A percentile compares a stretch with the other conserved stretches of the same genome.
Conservation (phyloP, 2,888 invertebrate genomes). For the Dyspetes luteomarginatus region DNA sequence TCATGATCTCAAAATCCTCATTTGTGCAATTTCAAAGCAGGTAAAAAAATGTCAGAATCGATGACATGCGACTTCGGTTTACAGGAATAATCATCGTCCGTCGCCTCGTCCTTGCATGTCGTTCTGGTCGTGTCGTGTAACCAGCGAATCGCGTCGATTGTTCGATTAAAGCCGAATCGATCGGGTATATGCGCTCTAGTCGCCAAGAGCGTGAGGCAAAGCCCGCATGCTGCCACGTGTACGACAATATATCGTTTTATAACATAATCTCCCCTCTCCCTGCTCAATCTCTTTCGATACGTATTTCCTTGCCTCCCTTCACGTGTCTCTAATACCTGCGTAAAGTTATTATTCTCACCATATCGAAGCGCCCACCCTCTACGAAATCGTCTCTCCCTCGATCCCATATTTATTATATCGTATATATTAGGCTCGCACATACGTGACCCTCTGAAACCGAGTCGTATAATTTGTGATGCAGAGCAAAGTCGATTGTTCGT, state of each 20-base stretch:
- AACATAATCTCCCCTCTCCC: background rate
- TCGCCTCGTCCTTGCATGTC: no score
- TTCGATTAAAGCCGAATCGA: slow-evolving; percentile 50
- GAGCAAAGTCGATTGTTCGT: background rate
- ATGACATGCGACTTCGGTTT: no score
- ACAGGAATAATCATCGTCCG: no score
- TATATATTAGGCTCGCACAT: background rate
- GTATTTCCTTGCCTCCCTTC: background rate
- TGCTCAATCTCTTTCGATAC: background rate
- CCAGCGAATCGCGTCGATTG: slow-evolving; percentile 38
- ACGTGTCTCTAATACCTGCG: background rate
- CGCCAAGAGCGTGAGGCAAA: slow-evolving; percentile 24
- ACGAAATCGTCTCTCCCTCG: background rate
- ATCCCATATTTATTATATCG: background rate
- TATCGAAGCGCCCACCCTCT: slow-evolving; percentile 19
- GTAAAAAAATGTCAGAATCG: no score
- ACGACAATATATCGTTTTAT: slow-evolving; percentile 30
- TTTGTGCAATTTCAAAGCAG: no score
- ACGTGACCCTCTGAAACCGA: background rate
- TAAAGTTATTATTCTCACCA: slow-evolving; percentile 27
- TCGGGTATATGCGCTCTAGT: background rate
- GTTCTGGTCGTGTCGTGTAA: background rate
- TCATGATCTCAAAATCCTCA: no score
- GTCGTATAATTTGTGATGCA: background rate
- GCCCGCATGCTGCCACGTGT: slow-evolving; percentile 26